Conservation (phyloP, 2,113 vertebrate genomes). For the Scomber japonicus region DNA sequence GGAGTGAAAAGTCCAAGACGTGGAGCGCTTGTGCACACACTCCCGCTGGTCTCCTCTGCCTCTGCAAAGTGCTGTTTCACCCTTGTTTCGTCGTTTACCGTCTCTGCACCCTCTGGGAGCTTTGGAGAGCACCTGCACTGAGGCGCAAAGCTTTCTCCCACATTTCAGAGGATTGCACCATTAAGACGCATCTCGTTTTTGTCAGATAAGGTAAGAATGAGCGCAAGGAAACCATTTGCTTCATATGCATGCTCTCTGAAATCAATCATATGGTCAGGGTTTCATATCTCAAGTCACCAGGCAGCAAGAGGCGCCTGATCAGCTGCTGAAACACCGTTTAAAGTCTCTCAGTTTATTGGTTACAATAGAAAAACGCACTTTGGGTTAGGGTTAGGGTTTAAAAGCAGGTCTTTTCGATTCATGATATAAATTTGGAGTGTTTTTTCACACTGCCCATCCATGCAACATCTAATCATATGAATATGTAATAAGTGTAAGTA, state of each 20-base stretch:
- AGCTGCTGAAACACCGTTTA: background rate
- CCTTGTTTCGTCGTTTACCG: constrained; percentile 48
- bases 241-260: constrained; percentile 8
- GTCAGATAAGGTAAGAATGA: constrained; percentile 66
- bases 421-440: background rate
- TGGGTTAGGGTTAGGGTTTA: background rate
- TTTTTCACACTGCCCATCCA: background rate
- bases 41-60: constrained; percentile 29
- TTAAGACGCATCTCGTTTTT: constrained; percentile 34
- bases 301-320: constrained; percentile 31
- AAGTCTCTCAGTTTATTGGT: constrained; percentile 17
- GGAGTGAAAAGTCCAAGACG: constrained; percentile 58
- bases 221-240: background rate
- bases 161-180: constrained; percentile 70
- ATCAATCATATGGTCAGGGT: constrained; percentile 56
- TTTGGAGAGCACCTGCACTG: constrained; percentile 69
- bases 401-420: background rate
- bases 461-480: constrained; percentile 4
- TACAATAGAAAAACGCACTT: constrained; percentile 10
- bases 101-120: constrained; percentile 51
- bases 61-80: constrained; percentile 77
- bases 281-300: constrained; percentile 50
- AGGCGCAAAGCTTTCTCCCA: constrained; percentile 56
- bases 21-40: constrained; percentile 46
- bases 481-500: background rate